Evolutionary conservation across 1,140 invertebrate species (phyloP).

Genomic region (Brachionus rotundiformis): DNA sequence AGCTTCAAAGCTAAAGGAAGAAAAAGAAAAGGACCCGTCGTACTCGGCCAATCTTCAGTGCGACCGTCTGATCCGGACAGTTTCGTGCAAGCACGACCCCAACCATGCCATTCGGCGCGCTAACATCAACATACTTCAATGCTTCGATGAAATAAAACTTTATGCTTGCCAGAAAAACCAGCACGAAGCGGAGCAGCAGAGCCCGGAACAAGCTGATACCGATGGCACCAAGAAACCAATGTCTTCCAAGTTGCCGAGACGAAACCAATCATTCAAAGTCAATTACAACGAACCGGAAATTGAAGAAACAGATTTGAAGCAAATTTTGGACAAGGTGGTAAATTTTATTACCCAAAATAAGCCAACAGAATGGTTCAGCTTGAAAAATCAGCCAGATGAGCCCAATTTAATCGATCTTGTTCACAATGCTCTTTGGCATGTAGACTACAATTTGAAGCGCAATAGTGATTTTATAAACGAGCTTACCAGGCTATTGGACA

Average conservation of each 20-base stretch:
- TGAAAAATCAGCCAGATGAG: background rate
- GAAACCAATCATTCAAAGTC: slow-evolving; percentile 17
- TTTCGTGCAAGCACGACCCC: slow-evolving; percentile 42
- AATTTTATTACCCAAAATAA: background rate
- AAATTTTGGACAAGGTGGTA: slow-evolving; percentile 21
- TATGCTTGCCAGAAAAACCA: slow-evolving; percentile 13
- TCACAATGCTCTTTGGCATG: background rate
- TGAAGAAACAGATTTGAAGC: slow-evolving; percentile 25
- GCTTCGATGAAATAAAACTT: slow-evolving; percentile 24
- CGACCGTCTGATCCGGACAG: slow-evolving; percentile 30
- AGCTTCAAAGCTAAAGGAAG: slow-evolving; percentile 41
- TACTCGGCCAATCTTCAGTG: slow-evolving; percentile 28
- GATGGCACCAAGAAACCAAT: background rate
- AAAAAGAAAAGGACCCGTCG: slow-evolving; percentile 50
- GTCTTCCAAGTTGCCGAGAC: background rate
- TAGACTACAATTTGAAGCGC: slow-evolving; percentile 46
- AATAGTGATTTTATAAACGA: slow-evolving; percentile 51
- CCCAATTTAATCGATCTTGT: background rate
- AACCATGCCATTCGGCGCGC: slow-evolving; percentile 11
- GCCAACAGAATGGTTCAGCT: background rate
- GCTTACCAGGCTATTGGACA: slow-evolving; percentile 36
- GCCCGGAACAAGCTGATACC: background rate
- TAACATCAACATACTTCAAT: slow-evolving; percentile 39
- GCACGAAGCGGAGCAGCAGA: background rate
- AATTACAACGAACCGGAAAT: background rate